Conservation (phyloP, 1,140 invertebrate species). For the Pogonus chalceus region DNA sequence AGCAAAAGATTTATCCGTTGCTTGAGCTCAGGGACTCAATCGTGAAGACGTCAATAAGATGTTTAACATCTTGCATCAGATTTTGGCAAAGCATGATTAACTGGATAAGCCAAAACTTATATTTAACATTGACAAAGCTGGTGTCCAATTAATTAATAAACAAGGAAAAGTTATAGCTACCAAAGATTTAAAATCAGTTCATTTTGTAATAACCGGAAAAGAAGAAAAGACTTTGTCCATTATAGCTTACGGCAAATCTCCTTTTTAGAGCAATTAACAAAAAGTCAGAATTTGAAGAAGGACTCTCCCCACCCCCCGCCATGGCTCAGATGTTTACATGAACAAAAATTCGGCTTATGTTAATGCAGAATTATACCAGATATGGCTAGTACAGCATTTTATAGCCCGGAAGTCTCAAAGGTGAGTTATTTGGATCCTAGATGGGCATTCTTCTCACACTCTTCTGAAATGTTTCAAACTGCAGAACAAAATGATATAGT, state of each 20-base stretch:
- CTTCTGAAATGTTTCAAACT: too few relatives aligned
- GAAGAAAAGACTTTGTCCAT: slow-evolving; percentile 24
- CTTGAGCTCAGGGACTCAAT: too few relatives aligned
- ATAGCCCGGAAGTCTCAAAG: slow-evolving; percentile 28
- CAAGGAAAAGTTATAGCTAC: too few relatives aligned
- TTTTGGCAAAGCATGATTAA: too few relatives aligned
- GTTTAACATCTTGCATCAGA: too few relatives aligned
- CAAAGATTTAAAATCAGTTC: too few relatives aligned
- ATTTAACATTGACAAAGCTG: too few relatives aligned
- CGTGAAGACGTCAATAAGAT: too few relatives aligned
- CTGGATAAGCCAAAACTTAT: too few relatives aligned
- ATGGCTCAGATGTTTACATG: slow-evolving; percentile 23
- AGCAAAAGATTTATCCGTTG: too few relatives aligned
- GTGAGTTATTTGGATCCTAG: slow-evolving; percentile 32
- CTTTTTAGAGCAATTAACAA: slow-evolving; percentile 22
- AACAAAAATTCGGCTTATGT: slow-evolving; percentile 23
- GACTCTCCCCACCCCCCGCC: slow-evolving; percentile 24
- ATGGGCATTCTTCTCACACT: slow-evolving; percentile 34
- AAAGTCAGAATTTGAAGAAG: slow-evolving; percentile 23
- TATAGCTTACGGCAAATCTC: slow-evolving; percentile 20
- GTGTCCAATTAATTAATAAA: too few relatives aligned
- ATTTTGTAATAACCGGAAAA: slow-evolving; percentile 18
- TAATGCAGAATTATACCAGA: slow-evolving; percentile 20
- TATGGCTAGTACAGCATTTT: slow-evolving; percentile 26
- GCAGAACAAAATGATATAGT: too few relatives aligned